Conservation (phyloP, 2,888 invertebrate species). For the Drosophila vallismaia region DNA sequence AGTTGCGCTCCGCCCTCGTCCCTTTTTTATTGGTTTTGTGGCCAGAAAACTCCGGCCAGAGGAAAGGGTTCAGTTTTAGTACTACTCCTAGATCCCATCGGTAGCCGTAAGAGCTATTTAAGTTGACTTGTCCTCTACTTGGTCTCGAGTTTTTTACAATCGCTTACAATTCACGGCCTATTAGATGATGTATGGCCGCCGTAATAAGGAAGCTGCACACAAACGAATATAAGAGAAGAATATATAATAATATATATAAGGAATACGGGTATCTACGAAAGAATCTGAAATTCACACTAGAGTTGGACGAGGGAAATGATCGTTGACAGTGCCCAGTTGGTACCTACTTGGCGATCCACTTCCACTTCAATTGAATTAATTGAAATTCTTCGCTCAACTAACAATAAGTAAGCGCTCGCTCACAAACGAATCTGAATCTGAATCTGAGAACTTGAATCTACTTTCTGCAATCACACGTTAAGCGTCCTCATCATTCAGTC, state of each 20-base stretch:
- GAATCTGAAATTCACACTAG: constrained; percentile 56
- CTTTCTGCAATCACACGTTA: constrained; percentile 33
- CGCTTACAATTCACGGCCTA: constrained; percentile 50
- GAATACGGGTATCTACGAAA: constrained; percentile 22
- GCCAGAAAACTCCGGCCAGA: constrained; percentile 45
- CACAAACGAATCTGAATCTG: constrained; percentile 18
- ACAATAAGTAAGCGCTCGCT: constrained; percentile 45
- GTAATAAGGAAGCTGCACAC: constrained; percentile 71
- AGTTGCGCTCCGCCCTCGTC: constrained; percentile 21
- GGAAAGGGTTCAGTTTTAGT: constrained; percentile 15
- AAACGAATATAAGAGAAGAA: background rate
- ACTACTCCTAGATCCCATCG: constrained; percentile 21
- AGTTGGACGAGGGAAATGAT: constrained; percentile 27
- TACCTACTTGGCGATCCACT: constrained; percentile 62
- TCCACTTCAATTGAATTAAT: constrained; percentile 82
- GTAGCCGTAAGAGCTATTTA: constrained; percentile 66
- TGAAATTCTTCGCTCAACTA: constrained; percentile 78
- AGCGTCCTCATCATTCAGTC: constrained; percentile 21
- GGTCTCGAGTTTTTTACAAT: constrained; percentile 61
- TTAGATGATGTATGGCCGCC: constrained; percentile 66
- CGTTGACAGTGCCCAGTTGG: constrained; percentile 24
- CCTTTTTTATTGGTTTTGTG: constrained; percentile 70
- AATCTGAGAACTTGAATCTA: constrained; percentile 24
- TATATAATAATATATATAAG: background rate
- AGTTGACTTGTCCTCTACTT: constrained; percentile 58